phyloP scores from a whole-genome alignment of 2,113 vertebrate species.

The Sisor rabdophorus region DNA sequence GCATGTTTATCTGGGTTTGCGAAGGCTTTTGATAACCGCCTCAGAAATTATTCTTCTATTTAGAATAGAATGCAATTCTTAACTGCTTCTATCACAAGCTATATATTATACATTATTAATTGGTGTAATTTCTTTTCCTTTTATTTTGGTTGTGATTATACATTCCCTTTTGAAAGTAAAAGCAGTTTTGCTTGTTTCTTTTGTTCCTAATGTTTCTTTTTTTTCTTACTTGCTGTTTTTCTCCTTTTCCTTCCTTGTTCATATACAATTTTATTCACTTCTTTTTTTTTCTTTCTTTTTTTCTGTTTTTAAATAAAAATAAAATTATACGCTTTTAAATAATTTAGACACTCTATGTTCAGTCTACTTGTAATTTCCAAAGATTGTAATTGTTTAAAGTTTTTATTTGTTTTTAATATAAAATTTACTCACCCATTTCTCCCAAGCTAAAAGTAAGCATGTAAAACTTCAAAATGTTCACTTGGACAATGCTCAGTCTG shows the following conservation, averaged over 20 bases:
- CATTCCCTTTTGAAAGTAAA: too few species aligned
- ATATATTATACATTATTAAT: too few species aligned
- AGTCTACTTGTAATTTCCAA: too few species aligned
- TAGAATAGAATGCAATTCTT: too few species aligned
- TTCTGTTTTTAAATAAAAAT: background rate
- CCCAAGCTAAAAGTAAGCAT: background rate
- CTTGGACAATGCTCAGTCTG: constrained; percentile 29
- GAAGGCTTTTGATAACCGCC: constrained; percentile 29
- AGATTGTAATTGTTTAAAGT: background rate
- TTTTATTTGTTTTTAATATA: background rate
- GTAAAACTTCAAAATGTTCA: constrained; percentile 1
- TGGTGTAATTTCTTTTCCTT: background rate
- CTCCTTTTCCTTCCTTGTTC: too few species aligned
- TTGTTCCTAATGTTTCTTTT: background rate
- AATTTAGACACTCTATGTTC: background rate
- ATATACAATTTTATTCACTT: background rate
- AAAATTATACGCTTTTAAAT: background rate
- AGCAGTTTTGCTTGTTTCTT: background rate
- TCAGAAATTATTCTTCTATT: too few species aligned
- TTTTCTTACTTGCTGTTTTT: background rate
- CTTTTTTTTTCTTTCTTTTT: background rate
- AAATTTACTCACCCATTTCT: background rate
- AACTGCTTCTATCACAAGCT: too few species aligned
- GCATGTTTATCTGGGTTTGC: constrained; percentile 36
- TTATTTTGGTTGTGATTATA: background rate